These are phyloP conservation scores for Leptinotarsa texana DNA, from an alignment of 1,140 invertebrate genomes.

Conservation along the genomic window DNA sequence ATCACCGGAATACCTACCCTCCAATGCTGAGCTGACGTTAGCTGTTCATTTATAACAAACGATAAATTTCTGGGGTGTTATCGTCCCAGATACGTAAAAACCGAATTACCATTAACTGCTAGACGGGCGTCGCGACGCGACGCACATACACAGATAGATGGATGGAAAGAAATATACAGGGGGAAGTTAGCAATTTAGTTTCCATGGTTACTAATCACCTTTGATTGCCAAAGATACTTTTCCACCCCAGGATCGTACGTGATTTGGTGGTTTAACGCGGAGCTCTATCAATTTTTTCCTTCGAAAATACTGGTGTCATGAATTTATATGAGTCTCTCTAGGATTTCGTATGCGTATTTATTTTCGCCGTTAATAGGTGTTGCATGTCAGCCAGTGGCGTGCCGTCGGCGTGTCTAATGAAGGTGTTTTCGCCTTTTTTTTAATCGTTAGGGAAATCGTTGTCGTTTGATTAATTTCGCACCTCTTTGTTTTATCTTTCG, in stretches of 20 bases:
- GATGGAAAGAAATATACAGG: slow-evolving; percentile 9
- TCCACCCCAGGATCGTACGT: slow-evolving; percentile 15
- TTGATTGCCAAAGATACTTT: slow-evolving; percentile 21
- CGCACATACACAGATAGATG: slow-evolving; percentile 8
- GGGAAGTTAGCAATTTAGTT: slow-evolving; percentile 22
- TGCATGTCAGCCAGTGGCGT: slow-evolving; percentile 16
- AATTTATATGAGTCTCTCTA: slow-evolving; percentile 19
- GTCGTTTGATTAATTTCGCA: background rate
- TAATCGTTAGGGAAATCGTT: slow-evolving; percentile 6
- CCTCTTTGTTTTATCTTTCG: background rate
- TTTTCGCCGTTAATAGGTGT: slow-evolving; percentile 16
- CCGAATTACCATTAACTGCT: slow-evolving; percentile 22
- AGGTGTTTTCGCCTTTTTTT: slow-evolving; percentile 2
- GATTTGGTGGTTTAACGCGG: slow-evolving; percentile 8
- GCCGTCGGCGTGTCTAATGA: background rate
- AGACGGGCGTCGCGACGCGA: background rate
- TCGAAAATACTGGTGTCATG: background rate
- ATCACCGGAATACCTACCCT: background rate
- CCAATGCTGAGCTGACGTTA: slow-evolving; percentile 18
- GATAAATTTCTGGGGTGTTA: slow-evolving; percentile 22
- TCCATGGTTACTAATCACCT: slow-evolving; percentile 24
- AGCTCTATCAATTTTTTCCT: slow-evolving; percentile 10
- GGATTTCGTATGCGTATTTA: slow-evolving; percentile 20
- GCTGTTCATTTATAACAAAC: slow-evolving; percentile 26
- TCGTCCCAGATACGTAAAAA: slow-evolving; percentile 20